Evolutionary conservation across 2,113 vertebrate species (phyloP).

Genomic region (Albula goreensis): DNA sequence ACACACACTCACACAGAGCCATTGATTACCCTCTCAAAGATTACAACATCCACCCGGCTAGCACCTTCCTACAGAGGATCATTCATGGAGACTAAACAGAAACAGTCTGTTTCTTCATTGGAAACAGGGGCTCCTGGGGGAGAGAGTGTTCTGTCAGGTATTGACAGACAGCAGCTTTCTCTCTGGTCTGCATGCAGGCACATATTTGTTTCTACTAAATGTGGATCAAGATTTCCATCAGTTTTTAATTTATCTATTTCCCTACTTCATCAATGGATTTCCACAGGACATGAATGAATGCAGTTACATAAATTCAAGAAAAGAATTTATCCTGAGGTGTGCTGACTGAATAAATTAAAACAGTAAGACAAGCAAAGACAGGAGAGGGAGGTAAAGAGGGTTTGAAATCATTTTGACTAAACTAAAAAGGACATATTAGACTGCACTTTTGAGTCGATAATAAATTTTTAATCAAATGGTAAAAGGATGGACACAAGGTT

Average conservation of each 20-base stretch:
- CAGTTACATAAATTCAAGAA: neutral
- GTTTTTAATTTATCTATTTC: neutral
- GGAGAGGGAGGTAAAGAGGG: neutral
- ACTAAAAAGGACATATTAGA: neutral
- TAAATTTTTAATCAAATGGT: neutral
- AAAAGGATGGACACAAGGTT: neutral
- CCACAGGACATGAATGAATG: constrained; percentile 7
- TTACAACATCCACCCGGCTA: neutral
- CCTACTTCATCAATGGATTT: neutral
- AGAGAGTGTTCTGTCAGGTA: neutral
- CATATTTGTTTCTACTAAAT: neutral
- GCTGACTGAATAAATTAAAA: neutral
- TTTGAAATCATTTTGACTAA: neutral
- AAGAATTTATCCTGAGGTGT: neutral
- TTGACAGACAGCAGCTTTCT: neutral
- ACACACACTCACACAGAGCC: neutral
- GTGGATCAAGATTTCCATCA: neutral
- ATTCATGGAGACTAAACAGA: neutral
- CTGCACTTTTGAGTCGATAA: neutral
- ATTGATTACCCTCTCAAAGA: neutral
- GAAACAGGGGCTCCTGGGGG: too few relatives aligned
- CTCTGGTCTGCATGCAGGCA: neutral
- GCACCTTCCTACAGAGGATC: neutral
- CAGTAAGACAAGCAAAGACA: constrained; percentile 38
- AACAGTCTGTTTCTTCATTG: neutral